These are phyloP conservation scores for Cygnus buccinator DNA, from an alignment of 2,113 vertebrate species.

Conservation along the genomic window DNA sequence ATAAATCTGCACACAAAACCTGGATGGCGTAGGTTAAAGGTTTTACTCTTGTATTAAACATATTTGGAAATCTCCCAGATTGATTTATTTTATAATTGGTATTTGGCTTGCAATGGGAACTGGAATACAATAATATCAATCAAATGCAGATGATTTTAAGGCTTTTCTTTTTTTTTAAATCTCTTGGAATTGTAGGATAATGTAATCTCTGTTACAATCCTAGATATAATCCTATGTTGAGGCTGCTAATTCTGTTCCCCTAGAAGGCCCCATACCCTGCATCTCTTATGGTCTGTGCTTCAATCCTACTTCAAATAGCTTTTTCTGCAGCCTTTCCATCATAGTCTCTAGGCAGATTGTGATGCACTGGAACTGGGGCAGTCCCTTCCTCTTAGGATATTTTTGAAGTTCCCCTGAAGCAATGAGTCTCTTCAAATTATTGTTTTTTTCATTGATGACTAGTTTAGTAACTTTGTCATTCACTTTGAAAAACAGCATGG, in stretches of 20 bases:
- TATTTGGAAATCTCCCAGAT: not conserved
- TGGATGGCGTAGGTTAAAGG: constrained; percentile 51
- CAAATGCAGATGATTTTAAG: not conserved
- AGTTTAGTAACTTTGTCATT: not conserved
- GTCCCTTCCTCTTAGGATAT: not conserved
- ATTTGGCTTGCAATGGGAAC: not conserved
- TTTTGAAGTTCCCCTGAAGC: not conserved
- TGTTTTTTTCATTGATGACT: not conserved
- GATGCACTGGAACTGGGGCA: not conserved
- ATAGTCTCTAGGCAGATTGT: not conserved
- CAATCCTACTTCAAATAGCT: not conserved
- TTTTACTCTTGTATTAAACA: constrained; percentile 41
- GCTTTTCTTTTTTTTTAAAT: not conserved
- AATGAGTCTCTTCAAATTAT: not conserved
- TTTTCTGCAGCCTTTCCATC: not conserved
- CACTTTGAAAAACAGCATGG: not conserved
- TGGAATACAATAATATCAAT: not conserved
- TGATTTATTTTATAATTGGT: constrained; percentile 18
- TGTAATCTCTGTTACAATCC: not conserved
- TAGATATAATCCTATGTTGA: not conserved
- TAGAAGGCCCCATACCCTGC: not conserved
- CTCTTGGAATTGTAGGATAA: not conserved
- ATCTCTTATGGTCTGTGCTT: not conserved
- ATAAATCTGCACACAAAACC: constrained; percentile 14
- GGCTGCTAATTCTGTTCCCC: not conserved